These are phyloP conservation scores for Crepidodera aurea DNA, from an alignment of 2,888 invertebrate genomes.

Conservation along the genomic window DNA sequence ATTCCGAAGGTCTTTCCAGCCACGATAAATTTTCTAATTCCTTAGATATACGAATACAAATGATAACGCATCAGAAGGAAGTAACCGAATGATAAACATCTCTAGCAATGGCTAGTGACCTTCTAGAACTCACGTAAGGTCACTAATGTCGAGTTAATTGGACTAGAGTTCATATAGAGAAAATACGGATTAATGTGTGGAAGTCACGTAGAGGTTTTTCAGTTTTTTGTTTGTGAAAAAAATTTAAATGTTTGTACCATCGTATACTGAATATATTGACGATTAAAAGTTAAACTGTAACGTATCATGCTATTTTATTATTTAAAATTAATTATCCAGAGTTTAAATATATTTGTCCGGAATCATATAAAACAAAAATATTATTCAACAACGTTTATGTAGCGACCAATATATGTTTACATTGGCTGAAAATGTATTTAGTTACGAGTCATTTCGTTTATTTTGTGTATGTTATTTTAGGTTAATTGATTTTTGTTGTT, in stretches of 20 bases:
- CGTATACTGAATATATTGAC: neutral
- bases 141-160: conserved; percentile 20
- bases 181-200: conserved; percentile 9
- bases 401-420: too few relatives aligned
- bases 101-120: conserved; percentile 14
- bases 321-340: too few relatives aligned
- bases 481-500: too few relatives aligned
- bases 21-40: neutral
- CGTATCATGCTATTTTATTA: too few relatives aligned
- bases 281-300: too few relatives aligned
- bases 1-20: neutral
- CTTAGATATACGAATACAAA: neutral
- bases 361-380: too few relatives aligned
- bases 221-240: neutral
- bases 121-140: conserved; percentile 29
- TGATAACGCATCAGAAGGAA: conserved; percentile 20
- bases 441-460: too few relatives aligned
- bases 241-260: neutral
- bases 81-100: conserved; percentile 20
- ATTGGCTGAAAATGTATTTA: too few relatives aligned
- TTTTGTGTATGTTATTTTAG: too few relatives aligned
- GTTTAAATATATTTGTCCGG: too few relatives aligned
- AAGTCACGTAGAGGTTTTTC: conserved; percentile 19
- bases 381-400: too few relatives aligned
- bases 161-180: conserved; percentile 2